Evolutionary conservation across 2,888 invertebrate species (phyloP), one percentile per base, ranked within the genome.

Genomic region (Nycteola revayana): DNA sequence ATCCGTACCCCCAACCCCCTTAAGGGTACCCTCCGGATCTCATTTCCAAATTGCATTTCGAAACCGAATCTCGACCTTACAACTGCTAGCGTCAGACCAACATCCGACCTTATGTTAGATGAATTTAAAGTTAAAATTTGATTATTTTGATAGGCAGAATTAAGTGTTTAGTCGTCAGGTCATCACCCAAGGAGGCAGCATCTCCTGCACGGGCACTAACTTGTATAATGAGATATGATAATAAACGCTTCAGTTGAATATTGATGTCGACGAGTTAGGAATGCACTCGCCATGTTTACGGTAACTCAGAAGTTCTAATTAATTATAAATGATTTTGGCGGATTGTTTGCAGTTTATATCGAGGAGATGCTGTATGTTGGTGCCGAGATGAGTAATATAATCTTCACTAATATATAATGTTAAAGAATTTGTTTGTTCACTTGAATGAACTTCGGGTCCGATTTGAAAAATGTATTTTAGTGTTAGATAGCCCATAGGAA

Each of bases 151-250:
- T 56, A 54, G 53, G 54, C 60, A 56, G 74, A 60, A 66, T 80
- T 79, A 66, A 75, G 75, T 69, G 52, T 57, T 51, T 67, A 66
- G 71, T 69, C 62, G 68, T 67, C 71, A 77, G 83, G 82, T 78
- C 75, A 82, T 77, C 77, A 74, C 74, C 75, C 77, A 83, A 86
- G 83, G 84, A 71, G 84, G 83, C 62, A 59, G 60, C 58, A 50
- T 52, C 58, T 56, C 64, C 61, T 79, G 72, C 76, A 75, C 77
- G 75, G 84, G 84, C 84, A 84, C 87, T 88, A 88, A 88, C 87
- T 88, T 76, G 85, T 82, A 88, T 88, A 88, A 88, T 88, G 88
- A 88, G 87, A 88, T 88, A 88, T 87, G 88, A 87, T 88, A 88
- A 88, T 87, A 88, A 87, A 87, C 78, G 86, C 77, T 77, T 69